Percentiles rank a stretch among this genome's conserved stretches.
These are phyloP conservation scores for Netelia melanura DNA, from an alignment of 2,888 invertebrate species.

Conservation along the genomic window DNA sequence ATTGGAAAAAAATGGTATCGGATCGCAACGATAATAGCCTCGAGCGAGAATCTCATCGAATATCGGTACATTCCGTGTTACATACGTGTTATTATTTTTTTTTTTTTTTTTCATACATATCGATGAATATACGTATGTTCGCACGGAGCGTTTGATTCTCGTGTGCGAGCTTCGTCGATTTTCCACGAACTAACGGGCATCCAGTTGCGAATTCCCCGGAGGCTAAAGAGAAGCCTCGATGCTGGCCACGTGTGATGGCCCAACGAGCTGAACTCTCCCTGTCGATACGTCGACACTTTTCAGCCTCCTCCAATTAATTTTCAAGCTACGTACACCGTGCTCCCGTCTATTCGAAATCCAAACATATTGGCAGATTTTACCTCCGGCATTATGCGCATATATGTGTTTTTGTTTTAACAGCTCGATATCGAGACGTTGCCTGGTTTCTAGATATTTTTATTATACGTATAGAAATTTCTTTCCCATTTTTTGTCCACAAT, in stretches of 20 bases:
- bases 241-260: slow-evolving; percentile 50
- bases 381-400: slow-evolving; percentile 28
- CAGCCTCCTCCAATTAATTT: slow-evolving; percentile 66
- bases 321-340: slow-evolving; percentile 28
- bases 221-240: slow-evolving; percentile 54
- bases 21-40: slow-evolving; percentile 40
- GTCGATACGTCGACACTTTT: slow-evolving; percentile 67
- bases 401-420: slow-evolving; percentile 16
- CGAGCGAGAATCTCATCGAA: slow-evolving; percentile 42
- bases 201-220: slow-evolving; percentile 60
- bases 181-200: slow-evolving; percentile 55
- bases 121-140: background rate
- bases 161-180: slow-evolving; percentile 52
- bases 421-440: too few species aligned
- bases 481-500: background rate
- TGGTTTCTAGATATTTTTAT: too few species aligned
- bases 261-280: slow-evolving; percentile 41
- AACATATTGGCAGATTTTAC: slow-evolving; percentile 60
- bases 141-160: background rate
- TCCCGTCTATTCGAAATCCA: slow-evolving; percentile 55
- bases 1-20: slow-evolving; percentile 38
- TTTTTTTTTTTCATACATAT: background rate
- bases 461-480: background rate
- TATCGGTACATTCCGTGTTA: slow-evolving; percentile 19
- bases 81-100: background rate